Evolutionary conservation across 2,113 vertebrate species (phyloP).

Genomic region (Electrona antarctica): DNA sequence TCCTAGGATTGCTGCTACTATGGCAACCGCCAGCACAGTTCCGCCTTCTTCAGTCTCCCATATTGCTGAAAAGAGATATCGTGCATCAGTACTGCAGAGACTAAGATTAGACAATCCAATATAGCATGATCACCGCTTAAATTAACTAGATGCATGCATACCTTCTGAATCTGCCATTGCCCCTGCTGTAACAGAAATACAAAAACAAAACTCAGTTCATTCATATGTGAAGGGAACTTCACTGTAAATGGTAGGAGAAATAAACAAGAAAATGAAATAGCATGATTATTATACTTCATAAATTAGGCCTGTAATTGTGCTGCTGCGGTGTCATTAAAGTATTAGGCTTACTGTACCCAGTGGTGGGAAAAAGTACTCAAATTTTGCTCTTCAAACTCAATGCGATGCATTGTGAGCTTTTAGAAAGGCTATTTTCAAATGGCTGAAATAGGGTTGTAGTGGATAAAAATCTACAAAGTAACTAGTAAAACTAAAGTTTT

Average conservation of each 20-base stretch:
- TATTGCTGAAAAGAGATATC: conserved; percentile 35
- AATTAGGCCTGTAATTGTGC: background rate
- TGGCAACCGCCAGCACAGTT: conserved; percentile 37
- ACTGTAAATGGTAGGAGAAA: too few relatives aligned
- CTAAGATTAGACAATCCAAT: too few relatives aligned
- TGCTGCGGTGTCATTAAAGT: background rate
- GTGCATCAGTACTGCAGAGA: background rate
- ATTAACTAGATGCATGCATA: conserved; percentile 24
- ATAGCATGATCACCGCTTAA: too few relatives aligned
- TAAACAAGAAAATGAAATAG: too few relatives aligned
- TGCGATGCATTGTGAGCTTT: too few relatives aligned
- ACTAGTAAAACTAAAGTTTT: too few relatives aligned
- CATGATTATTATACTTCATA: too few relatives aligned
- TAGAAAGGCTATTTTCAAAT: too few relatives aligned
- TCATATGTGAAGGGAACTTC: background rate
- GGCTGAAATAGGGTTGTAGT: too few relatives aligned
- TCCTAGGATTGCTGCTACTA: conserved; percentile 52
- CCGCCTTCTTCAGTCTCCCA: background rate
- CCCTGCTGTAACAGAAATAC: conserved; percentile 34
- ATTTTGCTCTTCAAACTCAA: too few relatives aligned
- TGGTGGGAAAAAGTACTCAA: too few relatives aligned
- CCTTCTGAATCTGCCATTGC: conserved; percentile 24
- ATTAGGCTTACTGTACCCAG: background rate
- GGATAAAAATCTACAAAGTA: too few relatives aligned
- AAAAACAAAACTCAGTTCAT: background rate